These are phyloP conservation scores for Tyria jacobaeae DNA, from an alignment of 2,888 invertebrate genomes.

Conservation along the genomic window DNA sequence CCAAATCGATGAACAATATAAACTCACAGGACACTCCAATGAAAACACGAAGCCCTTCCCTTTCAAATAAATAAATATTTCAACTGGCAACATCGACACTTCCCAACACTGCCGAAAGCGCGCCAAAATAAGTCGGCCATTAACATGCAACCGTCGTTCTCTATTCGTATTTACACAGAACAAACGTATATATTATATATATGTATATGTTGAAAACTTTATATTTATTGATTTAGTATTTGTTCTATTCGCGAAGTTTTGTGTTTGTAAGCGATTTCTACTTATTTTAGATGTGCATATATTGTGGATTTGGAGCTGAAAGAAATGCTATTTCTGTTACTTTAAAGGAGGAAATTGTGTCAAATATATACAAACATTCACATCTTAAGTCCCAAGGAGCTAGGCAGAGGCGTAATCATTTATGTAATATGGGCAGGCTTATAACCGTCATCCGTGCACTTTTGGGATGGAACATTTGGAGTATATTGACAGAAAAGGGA, in stretches of 20 bases:
- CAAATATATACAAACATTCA: too few species aligned
- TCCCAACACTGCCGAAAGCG: conserved; percentile 46
- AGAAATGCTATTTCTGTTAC: too few species aligned
- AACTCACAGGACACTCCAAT: neutral
- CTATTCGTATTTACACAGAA: conserved; percentile 67
- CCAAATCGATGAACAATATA: neutral
- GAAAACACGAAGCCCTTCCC: conserved; percentile 6
- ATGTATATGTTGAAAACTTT: conserved; percentile 56
- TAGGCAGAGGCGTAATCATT: too few species aligned
- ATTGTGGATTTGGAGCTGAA: neutral
- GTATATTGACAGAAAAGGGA: too few species aligned
- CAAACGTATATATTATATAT: conserved; percentile 50
- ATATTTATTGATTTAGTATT: conserved; percentile 60
- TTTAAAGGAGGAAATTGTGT: too few species aligned
- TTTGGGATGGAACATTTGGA: too few species aligned
- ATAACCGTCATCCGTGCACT: too few species aligned
- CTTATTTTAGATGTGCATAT: neutral
- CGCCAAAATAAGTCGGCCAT: conserved; percentile 72
- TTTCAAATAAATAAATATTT: conserved; percentile 11
- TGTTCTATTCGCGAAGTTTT: conserved; percentile 18
- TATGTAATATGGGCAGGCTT: too few species aligned
- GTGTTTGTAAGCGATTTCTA: neutral
- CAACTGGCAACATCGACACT: conserved; percentile 37
- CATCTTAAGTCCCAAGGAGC: too few species aligned
- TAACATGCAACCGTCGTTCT: conserved; percentile 72